Evolutionary conservation across 2,888 invertebrate genomes (phyloP).

Genomic region (Athetis lepigone): DNA sequence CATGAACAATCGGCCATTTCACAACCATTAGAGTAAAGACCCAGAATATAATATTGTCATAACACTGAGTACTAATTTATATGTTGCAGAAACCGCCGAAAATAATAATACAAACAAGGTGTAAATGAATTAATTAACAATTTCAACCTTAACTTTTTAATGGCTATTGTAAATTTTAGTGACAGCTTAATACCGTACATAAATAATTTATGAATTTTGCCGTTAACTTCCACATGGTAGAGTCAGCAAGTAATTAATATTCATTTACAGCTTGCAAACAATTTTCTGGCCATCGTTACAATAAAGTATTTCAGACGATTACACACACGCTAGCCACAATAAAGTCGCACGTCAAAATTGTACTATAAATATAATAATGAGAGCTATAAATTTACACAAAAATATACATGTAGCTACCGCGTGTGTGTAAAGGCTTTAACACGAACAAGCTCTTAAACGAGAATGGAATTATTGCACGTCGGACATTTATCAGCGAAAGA

Average conservation of each 20-base stretch:
- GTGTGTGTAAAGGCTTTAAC: constrained; percentile 77
- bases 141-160: constrained; percentile 46
- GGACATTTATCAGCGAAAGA: constrained; percentile 85
- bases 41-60: constrained; percentile 68
- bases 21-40: constrained; percentile 76
- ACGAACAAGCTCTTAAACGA: constrained; percentile 83
- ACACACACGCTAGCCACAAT: constrained; percentile 68
- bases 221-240: constrained; percentile 23
- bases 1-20: constrained; percentile 71
- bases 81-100: constrained; percentile 61
- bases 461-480: constrained; percentile 88
- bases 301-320: constrained; percentile 66
- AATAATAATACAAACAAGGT: constrained; percentile 52
- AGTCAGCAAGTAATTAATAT: constrained; percentile 52
- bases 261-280: constrained; percentile 65
- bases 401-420: constrained; percentile 73
- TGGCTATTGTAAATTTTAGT: constrained; percentile 48
- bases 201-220: constrained; percentile 46
- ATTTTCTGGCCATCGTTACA: constrained; percentile 60
- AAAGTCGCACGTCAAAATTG: constrained; percentile 69
- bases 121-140: constrained; percentile 62
- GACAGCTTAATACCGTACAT: constrained; percentile 50
- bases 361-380: constrained; percentile 78
- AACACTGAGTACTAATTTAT: constrained; percentile 62
- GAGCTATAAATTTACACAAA: constrained; percentile 77